Evolutionary conservation across 2,888 invertebrate species (phyloP).

Genomic region (Nasonovia ribisnigri): DNA sequence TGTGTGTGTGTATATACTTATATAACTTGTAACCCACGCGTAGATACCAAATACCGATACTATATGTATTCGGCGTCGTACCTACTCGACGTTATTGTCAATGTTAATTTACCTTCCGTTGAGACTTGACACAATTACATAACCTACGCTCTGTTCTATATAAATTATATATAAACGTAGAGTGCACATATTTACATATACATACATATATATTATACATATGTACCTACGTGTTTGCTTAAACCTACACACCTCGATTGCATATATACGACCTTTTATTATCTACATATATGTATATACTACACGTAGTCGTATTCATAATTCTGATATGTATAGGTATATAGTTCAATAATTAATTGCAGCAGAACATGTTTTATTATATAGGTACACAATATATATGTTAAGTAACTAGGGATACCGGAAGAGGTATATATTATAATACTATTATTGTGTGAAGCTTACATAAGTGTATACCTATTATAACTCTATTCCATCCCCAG

Average conservation of each 20-base stretch:
- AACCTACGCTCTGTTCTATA: conserved; percentile 4
- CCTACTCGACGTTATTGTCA: conserved; percentile 4
- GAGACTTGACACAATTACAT: conserved; percentile 6
- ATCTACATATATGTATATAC: neutral
- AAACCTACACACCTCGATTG: neutral
- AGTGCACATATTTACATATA: neutral
- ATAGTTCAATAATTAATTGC: neutral
- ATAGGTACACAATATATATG: neutral
- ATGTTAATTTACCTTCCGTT: neutral
- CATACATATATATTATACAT: too few species aligned
- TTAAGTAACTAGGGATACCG: neutral
- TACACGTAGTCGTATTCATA: neutral
- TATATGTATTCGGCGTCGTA: neutral
- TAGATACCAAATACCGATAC: too few species aligned
- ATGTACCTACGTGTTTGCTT: neutral
- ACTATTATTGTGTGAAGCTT: neutral
- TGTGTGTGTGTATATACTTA: neutral
- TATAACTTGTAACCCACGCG: neutral
- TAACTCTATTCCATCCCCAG: neutral
- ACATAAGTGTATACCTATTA: neutral
- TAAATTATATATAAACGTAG: neutral
- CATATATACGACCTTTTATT: neutral
- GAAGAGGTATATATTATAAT: neutral
- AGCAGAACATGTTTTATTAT: neutral
- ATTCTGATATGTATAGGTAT: neutral